Conservation (phyloP, 2,888 invertebrate species). For the Ceraclea dissimilis region DNA sequence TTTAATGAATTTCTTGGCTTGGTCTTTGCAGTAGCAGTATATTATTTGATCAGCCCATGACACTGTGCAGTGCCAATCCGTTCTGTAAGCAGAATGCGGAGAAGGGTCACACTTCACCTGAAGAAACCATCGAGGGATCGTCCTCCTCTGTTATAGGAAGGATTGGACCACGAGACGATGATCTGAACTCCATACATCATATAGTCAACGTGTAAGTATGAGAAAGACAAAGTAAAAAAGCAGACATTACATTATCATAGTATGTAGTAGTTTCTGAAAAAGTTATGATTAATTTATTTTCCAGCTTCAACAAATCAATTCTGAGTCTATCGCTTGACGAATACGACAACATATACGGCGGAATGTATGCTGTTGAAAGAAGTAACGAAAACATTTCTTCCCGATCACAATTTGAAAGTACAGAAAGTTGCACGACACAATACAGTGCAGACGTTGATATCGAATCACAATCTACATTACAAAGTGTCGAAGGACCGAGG, state of each 20-base stretch:
- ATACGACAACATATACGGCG: conserved; percentile 6
- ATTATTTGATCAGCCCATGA: conserved; percentile 19
- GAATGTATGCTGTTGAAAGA: neutral
- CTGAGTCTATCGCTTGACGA: conserved; percentile 7
- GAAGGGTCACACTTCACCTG: neutral
- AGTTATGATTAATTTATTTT: conserved; percentile 2
- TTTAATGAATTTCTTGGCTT: too few species aligned
- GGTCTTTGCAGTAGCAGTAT: conserved; percentile 17
- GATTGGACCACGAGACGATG: conserved; percentile 4
- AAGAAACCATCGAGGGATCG: neutral
- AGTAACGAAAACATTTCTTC: neutral
- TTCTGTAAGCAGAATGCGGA: conserved; percentile 12
- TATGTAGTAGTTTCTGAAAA: neutral
- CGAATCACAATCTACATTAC: neutral
- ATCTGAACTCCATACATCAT: conserved; percentile 5
- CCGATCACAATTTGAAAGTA: neutral
- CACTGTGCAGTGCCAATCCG: conserved; percentile 9
- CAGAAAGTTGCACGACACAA: neutral
- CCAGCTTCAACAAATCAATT: conserved; percentile 11
- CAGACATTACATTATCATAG: neutral
- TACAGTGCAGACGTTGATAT: neutral
- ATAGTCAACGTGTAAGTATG: conserved; percentile 6
- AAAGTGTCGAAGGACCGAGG: too few species aligned
- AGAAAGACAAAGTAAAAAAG: too few species aligned
- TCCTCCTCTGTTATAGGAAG: neutral